phyloP scores from a whole-genome alignment of 35 echinoderm and acorn worm genomes.

The Lytechinus variegatus region DNA sequence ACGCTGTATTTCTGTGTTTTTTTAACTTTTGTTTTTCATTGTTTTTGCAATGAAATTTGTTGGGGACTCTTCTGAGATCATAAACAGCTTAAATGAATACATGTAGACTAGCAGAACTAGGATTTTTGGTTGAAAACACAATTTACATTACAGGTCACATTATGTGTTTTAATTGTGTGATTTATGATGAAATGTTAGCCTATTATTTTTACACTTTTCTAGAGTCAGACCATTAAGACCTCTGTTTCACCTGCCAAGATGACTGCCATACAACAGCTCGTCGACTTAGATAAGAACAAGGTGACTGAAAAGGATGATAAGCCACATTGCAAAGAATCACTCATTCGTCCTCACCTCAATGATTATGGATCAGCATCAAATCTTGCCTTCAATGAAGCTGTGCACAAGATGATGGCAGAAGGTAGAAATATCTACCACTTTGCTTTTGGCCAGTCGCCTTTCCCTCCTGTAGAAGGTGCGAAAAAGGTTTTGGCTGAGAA shows the following conservation, averaged over 20 bases:
- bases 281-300: background rate
- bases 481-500: conserved; percentile 62
- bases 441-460: conserved; percentile 96
- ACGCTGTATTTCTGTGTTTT: no score
- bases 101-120: no score
- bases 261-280: background rate
- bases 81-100: no score
- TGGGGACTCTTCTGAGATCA: no score
- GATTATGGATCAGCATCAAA: conserved; percentile 73
- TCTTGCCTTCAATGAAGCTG: conserved; percentile 83
- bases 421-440: conserved; percentile 86
- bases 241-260: background rate
- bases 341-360: conserved; percentile 58
- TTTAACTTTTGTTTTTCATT: no score
- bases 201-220: no score
- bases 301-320: background rate
- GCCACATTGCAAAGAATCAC: background rate
- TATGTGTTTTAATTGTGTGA: no score
- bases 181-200: no score
- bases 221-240: no score
- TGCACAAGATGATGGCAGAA: conserved; percentile 70
- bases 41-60: no score
- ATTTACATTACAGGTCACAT: no score
- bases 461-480: conserved; percentile 76
- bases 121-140: no score